phyloP scores from a whole-genome alignment of 2,888 invertebrate genomes.

The Aphodius sticticus region DNA sequence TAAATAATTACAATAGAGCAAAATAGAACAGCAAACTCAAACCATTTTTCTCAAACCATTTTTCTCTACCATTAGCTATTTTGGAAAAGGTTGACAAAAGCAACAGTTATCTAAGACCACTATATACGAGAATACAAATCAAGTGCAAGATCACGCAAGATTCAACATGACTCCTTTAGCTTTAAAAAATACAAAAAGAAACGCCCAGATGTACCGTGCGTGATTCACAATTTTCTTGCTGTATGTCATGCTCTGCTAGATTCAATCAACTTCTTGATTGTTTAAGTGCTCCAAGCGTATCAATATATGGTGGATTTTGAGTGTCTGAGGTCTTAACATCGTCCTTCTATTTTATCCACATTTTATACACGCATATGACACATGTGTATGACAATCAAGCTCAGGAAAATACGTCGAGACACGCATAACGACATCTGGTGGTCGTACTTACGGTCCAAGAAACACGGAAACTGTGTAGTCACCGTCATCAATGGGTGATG shows the following conservation, averaged over 20 bases:
- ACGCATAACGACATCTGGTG: too few species aligned
- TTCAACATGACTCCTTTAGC: not conserved
- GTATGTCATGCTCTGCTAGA: not conserved
- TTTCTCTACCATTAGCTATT: not conserved
- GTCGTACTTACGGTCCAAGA: too few species aligned
- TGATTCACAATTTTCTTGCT: not conserved
- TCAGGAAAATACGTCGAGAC: too few species aligned
- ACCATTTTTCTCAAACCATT: not conserved
- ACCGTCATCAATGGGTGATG: too few species aligned
- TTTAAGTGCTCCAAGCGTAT: not conserved
- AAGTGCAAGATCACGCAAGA: not conserved
- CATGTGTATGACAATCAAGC: too few species aligned
- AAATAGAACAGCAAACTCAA: too few species aligned
- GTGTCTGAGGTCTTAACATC: not conserved
- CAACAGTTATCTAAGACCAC: not conserved
- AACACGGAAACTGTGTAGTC: too few species aligned
- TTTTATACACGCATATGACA: too few species aligned
- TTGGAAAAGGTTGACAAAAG: not conserved
- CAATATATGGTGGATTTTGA: not conserved
- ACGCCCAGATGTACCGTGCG: not conserved
- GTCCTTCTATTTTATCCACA: not conserved
- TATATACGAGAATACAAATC: not conserved
- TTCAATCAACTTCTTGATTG: not conserved
- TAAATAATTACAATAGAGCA: too few species aligned
- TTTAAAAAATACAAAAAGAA: not conserved